Conservation (phyloP, 2,888 invertebrate genomes). For the Apotomis turbidana region DNA sequence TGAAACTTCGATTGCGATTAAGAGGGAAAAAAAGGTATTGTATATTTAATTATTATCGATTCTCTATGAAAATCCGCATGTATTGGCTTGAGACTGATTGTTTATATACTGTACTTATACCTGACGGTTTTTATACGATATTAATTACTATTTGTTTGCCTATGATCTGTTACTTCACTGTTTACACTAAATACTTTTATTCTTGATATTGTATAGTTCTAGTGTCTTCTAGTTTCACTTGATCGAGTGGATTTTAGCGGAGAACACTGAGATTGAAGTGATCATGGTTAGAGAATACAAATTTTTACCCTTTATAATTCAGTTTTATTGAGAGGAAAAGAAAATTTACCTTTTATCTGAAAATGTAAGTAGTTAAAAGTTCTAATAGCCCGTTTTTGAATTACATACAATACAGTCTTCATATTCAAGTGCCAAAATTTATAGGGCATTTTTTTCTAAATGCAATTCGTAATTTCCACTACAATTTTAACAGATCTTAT, state of each 20-base stretch:
- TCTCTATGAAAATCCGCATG: slow-evolving; percentile 62
- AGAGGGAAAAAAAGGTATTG: slow-evolving; percentile 49
- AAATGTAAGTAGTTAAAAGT: slow-evolving; percentile 15
- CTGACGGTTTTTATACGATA: slow-evolving; percentile 61
- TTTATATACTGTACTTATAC: slow-evolving; percentile 67
- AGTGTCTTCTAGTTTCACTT: slow-evolving; percentile 22
- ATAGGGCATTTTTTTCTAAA: slow-evolving; percentile 41
- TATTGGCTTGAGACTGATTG: slow-evolving; percentile 79
- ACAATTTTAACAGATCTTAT: slow-evolving; percentile 14
- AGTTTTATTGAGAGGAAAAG: slow-evolving; percentile 4
- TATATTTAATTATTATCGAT: slow-evolving; percentile 57
- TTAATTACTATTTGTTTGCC: slow-evolving; percentile 52
- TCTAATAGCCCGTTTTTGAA: slow-evolving; percentile 30
- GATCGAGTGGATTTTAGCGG: slow-evolving; percentile 10
- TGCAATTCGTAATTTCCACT: not conserved
- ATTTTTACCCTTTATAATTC: slow-evolving; percentile 8
- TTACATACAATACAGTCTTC: slow-evolving; percentile 25
- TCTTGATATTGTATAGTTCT: slow-evolving; percentile 36
- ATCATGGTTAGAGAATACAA: slow-evolving; percentile 4
- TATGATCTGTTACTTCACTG: slow-evolving; percentile 40
- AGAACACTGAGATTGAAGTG: not conserved
- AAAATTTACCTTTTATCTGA: slow-evolving; percentile 8
- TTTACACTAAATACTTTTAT: slow-evolving; percentile 38
- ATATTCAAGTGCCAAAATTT: slow-evolving; percentile 49
- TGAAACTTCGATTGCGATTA: slow-evolving; percentile 50